phyloP scores from a whole-genome alignment of 2,797 vertebrate genomes.

The Smutsia temminckii region DNA sequence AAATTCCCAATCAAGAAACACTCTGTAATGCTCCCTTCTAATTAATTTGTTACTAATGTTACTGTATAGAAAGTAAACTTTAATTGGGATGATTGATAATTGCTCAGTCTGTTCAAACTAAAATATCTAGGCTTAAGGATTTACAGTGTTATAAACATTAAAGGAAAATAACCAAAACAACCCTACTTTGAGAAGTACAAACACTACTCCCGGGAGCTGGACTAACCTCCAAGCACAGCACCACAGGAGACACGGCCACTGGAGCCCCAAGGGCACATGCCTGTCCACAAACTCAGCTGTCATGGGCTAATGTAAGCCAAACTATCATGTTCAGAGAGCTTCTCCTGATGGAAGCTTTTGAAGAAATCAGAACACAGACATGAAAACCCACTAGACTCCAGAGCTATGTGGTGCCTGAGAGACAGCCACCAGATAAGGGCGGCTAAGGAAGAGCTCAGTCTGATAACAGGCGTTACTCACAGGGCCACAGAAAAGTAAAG shows the following conservation, averaged over 20 bases:
- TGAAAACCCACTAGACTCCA: not conserved
- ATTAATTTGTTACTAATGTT: not conserved
- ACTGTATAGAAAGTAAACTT: not conserved
- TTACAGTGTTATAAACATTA: not conserved
- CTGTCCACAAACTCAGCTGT: not conserved
- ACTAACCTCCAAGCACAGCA: fast-evolving
- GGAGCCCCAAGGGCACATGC: fast-evolving
- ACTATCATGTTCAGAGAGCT: not conserved
- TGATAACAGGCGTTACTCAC: too few relatives aligned
- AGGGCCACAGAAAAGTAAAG: not conserved
- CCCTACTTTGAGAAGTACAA: not conserved
- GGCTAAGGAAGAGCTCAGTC: not conserved
- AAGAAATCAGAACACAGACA: not conserved
- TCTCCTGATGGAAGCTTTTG: not conserved
- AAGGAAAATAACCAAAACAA: not conserved
- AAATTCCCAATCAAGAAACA: not conserved
- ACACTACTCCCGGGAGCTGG: not conserved
- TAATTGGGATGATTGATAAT: not conserved
- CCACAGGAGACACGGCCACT: fast-evolving
- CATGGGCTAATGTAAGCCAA: not conserved
- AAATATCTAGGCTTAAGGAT: not conserved
- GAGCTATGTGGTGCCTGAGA: not conserved
- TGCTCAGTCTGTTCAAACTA: not conserved
- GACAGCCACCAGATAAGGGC: not conserved
- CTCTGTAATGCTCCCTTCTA: not conserved